phyloP scores from a whole-genome alignment of 2,888 invertebrate species.

The Stegana nigrithorax region DNA sequence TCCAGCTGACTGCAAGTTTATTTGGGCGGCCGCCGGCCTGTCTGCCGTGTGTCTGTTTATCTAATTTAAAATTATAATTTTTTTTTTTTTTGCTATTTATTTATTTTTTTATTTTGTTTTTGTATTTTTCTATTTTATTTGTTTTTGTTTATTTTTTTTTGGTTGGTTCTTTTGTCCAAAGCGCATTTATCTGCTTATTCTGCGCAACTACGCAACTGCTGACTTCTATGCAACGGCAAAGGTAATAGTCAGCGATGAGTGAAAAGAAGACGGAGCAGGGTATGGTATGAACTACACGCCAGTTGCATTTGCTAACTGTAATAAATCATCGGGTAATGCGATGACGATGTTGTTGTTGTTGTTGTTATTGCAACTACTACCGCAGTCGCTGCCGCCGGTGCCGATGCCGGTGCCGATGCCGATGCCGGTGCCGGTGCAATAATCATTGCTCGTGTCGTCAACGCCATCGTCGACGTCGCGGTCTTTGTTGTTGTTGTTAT shows the following conservation, averaged over 20 bases:
- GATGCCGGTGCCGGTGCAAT: neutral
- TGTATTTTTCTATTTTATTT: conserved; percentile 11
- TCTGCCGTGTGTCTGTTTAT: conserved; percentile 54
- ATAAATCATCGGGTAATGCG: conserved; percentile 48
- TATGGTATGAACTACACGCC: too few relatives aligned
- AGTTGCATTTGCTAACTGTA: conserved; percentile 34
- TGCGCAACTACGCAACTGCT: conserved; percentile 21
- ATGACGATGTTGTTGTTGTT: conserved; percentile 11
- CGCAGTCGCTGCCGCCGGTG: neutral
- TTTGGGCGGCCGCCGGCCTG: conserved; percentile 31
- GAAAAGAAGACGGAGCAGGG: conserved; percentile 34
- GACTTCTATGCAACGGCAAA: conserved; percentile 4
- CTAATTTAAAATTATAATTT: conserved; percentile 61
- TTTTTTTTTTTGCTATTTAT: conserved; percentile 30
- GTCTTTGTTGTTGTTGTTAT: neutral
- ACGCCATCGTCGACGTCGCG: neutral
- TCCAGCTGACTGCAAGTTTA: conserved; percentile 8
- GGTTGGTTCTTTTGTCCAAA: too few relatives aligned
- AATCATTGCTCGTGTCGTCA: neutral
- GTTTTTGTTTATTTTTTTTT: conserved; percentile 30
- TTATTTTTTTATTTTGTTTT: neutral
- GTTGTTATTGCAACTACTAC: neutral
- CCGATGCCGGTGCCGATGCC: neutral
- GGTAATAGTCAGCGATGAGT: conserved; percentile 28
- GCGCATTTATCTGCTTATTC: too few relatives aligned